These are phyloP conservation scores for Diorhabda elongata DNA, from an alignment of 1,140 invertebrate genomes.

Conservation along the genomic window DNA sequence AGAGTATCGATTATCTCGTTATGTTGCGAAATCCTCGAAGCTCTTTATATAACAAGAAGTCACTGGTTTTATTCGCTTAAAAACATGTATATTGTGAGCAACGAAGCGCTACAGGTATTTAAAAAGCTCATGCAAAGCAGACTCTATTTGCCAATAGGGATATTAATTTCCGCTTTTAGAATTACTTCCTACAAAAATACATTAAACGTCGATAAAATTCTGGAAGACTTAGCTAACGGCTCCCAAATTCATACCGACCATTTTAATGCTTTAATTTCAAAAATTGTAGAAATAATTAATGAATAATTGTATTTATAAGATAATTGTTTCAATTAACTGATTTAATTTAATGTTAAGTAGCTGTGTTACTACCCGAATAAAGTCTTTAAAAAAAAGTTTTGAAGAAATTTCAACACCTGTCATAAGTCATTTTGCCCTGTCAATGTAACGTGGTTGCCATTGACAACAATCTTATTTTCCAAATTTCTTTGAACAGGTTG, in stretches of 20 bases:
- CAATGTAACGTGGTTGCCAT: too few relatives aligned
- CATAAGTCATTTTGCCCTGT: too few relatives aligned
- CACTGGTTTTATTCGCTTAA: slow-evolving; percentile 36
- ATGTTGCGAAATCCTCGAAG: slow-evolving; percentile 35
- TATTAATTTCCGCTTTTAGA: slow-evolving; percentile 36
- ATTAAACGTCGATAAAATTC: slow-evolving; percentile 30
- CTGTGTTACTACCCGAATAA: too few relatives aligned
- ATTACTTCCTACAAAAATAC: slow-evolving; percentile 35
- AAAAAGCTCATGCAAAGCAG: slow-evolving; percentile 33
- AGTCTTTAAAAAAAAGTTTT: too few relatives aligned
- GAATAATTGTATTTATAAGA: background rate
- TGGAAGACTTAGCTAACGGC: slow-evolving; percentile 29
- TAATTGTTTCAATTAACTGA: too few relatives aligned
- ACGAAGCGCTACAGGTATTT: slow-evolving; percentile 30
- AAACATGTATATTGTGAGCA: slow-evolving; percentile 28
- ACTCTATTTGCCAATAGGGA: slow-evolving; percentile 36
- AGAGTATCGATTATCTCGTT: slow-evolving; percentile 28
- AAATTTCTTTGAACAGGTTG: too few relatives aligned
- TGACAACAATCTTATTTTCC: too few relatives aligned
- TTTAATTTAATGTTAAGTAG: too few relatives aligned
- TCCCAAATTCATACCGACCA: slow-evolving; percentile 37
- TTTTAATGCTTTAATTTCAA: slow-evolving; percentile 25
- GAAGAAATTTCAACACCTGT: too few relatives aligned
- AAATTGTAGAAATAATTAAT: slow-evolving; percentile 20
- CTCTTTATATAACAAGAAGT: slow-evolving; percentile 31